Conservation (phyloP, 2,113 vertebrate species). For the Mesembrinibis cayennensis region DNA sequence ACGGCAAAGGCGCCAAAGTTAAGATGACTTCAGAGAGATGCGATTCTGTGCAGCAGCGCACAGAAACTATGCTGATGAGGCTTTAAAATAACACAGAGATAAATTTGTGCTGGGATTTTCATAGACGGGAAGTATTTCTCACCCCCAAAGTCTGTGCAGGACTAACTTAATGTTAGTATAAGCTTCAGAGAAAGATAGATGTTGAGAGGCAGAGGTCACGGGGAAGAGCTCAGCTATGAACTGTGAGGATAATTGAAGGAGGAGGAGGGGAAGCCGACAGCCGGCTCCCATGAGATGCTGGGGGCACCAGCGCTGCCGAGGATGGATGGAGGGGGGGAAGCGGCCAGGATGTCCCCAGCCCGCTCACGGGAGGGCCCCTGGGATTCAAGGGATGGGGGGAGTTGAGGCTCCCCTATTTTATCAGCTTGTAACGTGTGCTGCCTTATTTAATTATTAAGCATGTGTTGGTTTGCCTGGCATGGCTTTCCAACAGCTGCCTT, state of each 20-base stretch:
- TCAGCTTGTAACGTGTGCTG: not conserved
- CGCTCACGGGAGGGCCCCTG: not conserved
- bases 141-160: not conserved
- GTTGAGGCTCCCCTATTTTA: not conserved
- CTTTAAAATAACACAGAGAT: not conserved
- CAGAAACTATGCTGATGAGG: not conserved
- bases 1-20: not conserved
- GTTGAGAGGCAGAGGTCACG: not conserved
- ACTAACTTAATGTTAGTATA: not conserved
- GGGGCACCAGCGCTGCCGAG: accelerated
- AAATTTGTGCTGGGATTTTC: not conserved
- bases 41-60: not conserved
- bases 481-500: not conserved
- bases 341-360: not conserved
- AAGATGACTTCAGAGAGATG: not conserved
- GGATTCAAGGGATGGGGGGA: accelerated
- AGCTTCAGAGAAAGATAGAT: not conserved
- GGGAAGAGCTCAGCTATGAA: not conserved
- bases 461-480: not conserved
- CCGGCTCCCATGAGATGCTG: not conserved
- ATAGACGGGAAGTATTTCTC: not conserved
- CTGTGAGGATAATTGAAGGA: not conserved
- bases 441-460: not conserved
- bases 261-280: not conserved
- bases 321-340: not conserved